These are phyloP conservation scores for Manduca sexta DNA, from an alignment of 1,140 invertebrate genomes.

Conservation along the genomic window DNA sequence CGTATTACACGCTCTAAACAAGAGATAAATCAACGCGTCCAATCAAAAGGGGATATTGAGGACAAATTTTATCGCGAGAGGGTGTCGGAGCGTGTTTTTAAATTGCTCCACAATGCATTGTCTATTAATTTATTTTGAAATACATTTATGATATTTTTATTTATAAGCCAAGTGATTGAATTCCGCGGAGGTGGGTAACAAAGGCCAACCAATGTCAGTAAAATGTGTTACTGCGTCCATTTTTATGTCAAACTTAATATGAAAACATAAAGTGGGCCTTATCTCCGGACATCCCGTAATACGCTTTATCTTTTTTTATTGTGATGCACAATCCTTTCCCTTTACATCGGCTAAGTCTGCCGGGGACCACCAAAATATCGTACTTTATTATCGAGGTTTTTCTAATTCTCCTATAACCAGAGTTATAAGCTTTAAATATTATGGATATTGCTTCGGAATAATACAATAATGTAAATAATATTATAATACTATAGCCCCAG, in stretches of 20 bases:
- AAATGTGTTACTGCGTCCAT: constrained; percentile 42
- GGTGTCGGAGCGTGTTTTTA: constrained; percentile 57
- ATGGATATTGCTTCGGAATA: background rate
- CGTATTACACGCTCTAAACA: constrained; percentile 41
- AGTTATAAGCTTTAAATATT: constrained; percentile 14
- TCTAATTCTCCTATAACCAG: constrained; percentile 11
- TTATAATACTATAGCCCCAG: no score
- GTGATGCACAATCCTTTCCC: constrained; percentile 48
- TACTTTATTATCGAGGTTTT: constrained; percentile 33
- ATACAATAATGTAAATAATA: no score
- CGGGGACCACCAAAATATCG: constrained; percentile 9
- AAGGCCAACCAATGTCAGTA: constrained; percentile 33
- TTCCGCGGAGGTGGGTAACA: constrained; percentile 19
- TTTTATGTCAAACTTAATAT: constrained; percentile 60
- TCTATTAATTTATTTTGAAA: constrained; percentile 54
- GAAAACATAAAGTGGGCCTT: constrained; percentile 54
- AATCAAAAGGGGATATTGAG: constrained; percentile 68
- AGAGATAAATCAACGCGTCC: constrained; percentile 67
- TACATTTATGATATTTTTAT: no score
- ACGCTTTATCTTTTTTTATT: constrained; percentile 62
- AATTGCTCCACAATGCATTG: constrained; percentile 65
- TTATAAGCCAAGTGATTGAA: no score
- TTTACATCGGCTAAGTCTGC: constrained; percentile 20
- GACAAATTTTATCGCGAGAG: constrained; percentile 64
- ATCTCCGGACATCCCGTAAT: constrained; percentile 60